Conservation (phyloP, 2,113 vertebrate genomes). For the Elgaria multicarinata region DNA sequence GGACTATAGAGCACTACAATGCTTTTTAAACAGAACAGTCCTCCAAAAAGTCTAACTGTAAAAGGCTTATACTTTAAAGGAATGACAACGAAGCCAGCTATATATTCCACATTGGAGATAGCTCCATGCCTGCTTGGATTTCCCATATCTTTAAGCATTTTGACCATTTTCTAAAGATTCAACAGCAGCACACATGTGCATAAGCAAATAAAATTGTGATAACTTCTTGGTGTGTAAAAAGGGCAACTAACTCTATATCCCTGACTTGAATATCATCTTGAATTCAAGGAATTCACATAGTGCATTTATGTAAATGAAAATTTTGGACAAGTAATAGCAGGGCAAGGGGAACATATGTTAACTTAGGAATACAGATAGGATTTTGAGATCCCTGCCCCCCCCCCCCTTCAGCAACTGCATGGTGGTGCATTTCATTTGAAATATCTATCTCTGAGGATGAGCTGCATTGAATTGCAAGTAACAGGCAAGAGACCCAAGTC, state of each 20-base stretch:
- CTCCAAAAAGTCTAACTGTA: background rate
- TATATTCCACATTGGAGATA: background rate
- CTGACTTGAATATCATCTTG: conserved; percentile 25
- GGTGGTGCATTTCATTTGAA: conserved; percentile 22
- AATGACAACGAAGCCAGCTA: background rate
- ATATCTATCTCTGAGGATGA: background rate
- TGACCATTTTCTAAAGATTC: conserved; percentile 9
- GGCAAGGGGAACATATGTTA: rapidly evolving
- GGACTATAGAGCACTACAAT: background rate
- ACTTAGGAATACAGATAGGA: background rate
- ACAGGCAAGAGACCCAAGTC: background rate
- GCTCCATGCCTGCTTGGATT: background rate
- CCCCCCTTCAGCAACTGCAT: background rate
- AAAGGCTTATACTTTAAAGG: background rate
- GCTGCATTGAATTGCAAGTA: background rate
- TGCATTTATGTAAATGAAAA: background rate
- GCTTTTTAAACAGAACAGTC: background rate
- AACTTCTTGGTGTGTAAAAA: background rate
- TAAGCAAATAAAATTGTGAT: background rate
- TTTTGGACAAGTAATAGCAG: background rate
- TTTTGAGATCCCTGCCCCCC: background rate
- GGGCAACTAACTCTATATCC: background rate
- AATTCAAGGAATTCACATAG: background rate
- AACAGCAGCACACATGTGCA: background rate
- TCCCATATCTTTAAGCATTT: background rate